Evolutionary conservation across 2,888 invertebrate species (phyloP).

Genomic region (Zygaena filipendulae): DNA sequence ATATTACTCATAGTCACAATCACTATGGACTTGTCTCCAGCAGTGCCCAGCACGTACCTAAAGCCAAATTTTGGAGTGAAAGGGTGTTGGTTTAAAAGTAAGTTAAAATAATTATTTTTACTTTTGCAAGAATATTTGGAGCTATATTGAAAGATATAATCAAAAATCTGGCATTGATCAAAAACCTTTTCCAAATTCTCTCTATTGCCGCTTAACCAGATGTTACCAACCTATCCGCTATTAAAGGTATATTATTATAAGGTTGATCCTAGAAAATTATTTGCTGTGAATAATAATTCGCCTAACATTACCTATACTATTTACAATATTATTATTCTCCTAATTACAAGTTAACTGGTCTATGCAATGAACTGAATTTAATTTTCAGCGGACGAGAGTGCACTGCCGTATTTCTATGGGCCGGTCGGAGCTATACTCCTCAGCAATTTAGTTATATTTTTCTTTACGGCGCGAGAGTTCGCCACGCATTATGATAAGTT

Average conservation of each 20-base stretch:
- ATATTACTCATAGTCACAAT: conserved; percentile 65
- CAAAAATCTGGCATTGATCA: not conserved
- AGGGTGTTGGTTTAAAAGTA: conserved; percentile 73
- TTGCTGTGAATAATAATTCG: too few relatives aligned
- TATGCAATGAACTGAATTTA: too few relatives aligned
- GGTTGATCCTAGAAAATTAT: too few relatives aligned
- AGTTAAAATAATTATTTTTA: conserved; percentile 28
- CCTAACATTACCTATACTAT: too few relatives aligned
- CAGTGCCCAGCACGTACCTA: conserved; percentile 68
- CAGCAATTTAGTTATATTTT: conserved; percentile 64
- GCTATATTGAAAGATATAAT: conserved; percentile 1
- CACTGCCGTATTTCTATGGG: conserved; percentile 72
- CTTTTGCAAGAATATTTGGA: conserved; percentile 1
- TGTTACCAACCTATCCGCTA: too few relatives aligned
- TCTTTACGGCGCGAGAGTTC: conserved; percentile 62
- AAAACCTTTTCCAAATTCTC: too few relatives aligned
- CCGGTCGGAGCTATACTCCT: conserved; percentile 67
- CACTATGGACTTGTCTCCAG: conserved; percentile 67
- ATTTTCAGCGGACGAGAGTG: conserved; percentile 65
- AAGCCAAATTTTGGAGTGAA: conserved; percentile 69
- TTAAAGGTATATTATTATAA: too few relatives aligned
- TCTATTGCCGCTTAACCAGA: too few relatives aligned
- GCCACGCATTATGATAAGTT: conserved; percentile 61
- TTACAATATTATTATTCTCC: too few relatives aligned
- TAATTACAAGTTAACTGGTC: too few relatives aligned